A percentile compares a stretch with the other conserved stretches of the same genome.
These are phyloP conservation scores for Deilephila porcellus DNA, from an alignment of 2,888 invertebrate genomes.

Conservation along the genomic window DNA sequence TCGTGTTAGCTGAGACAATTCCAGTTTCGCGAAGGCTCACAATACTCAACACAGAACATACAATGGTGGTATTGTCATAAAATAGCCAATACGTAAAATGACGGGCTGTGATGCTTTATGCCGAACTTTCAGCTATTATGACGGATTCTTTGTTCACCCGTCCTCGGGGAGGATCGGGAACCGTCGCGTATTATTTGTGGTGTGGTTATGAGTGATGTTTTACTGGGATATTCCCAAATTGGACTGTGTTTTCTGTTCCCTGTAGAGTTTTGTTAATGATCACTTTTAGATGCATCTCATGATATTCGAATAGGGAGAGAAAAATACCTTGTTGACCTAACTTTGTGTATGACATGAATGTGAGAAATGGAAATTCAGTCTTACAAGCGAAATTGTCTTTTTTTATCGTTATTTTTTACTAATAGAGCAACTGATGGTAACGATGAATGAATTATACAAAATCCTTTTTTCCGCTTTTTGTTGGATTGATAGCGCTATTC, in stretches of 20 bases:
- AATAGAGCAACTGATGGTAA: too few relatives aligned
- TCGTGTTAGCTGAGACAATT: constrained; percentile 81
- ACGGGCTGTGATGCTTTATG: constrained; percentile 65
- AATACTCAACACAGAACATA: constrained; percentile 59
- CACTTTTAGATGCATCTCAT: too few relatives aligned
- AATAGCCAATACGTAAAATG: constrained; percentile 84
- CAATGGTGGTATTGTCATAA: constrained; percentile 81
- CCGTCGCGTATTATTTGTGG: constrained; percentile 42
- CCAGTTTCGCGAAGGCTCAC: constrained; percentile 80
- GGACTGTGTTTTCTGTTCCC: not conserved
- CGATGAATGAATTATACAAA: too few relatives aligned
- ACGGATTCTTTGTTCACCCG: constrained; percentile 75
- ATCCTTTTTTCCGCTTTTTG: too few relatives aligned
- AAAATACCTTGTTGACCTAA: too few relatives aligned
- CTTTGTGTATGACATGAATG: too few relatives aligned
- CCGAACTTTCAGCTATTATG: constrained; percentile 76
- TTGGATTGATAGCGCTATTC: too few relatives aligned
- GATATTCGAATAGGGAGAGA: too few relatives aligned
- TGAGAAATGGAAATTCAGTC: too few relatives aligned
- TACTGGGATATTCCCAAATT: not conserved
- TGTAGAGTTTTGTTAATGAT: too few relatives aligned
- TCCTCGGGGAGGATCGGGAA: constrained; percentile 78
- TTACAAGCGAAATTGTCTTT: too few relatives aligned
- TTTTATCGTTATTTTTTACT: too few relatives aligned
- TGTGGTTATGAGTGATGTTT: not conserved